Evolutionary conservation across 2,113 vertebrate species (phyloP).

Genomic region (Fulmarus glacialis): DNA sequence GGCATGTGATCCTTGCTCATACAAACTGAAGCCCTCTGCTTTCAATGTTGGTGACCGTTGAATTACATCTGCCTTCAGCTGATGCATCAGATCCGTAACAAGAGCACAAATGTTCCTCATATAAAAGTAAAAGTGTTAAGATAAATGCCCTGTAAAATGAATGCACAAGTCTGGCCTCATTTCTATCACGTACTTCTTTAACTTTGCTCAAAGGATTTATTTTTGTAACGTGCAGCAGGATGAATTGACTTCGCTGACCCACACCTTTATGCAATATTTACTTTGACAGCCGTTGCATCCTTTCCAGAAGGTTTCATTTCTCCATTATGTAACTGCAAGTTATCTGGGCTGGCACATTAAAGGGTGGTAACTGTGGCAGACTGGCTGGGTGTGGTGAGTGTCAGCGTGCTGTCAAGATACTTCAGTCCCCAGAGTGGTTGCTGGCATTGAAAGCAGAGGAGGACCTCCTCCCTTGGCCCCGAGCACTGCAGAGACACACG

Average conservation of each 20-base stretch:
- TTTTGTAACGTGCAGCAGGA: not conserved
- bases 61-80: not conserved
- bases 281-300: not conserved
- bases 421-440: not conserved
- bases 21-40: not conserved
- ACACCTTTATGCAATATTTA: not conserved
- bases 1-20: not conserved
- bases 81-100: not conserved
- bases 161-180: not conserved
- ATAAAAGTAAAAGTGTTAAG: not conserved
- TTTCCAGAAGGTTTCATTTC: not conserved
- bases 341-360: slow-evolving; percentile 1
- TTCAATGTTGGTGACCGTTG: not conserved
- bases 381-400: slow-evolving; percentile 12
- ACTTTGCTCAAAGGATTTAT: not conserved
- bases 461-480: slow-evolving; percentile 42
- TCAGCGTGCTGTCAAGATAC: slow-evolving; percentile 9
- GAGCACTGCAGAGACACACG: not conserved
- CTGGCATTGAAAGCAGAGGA: not conserved
- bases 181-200: not conserved
- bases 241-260: not conserved
- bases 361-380: not conserved
- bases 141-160: not conserved
- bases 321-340: not conserved
- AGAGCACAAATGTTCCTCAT: not conserved